Conservation (phyloP, 2,888 invertebrate species). For the Clitarchus hookeri region DNA sequence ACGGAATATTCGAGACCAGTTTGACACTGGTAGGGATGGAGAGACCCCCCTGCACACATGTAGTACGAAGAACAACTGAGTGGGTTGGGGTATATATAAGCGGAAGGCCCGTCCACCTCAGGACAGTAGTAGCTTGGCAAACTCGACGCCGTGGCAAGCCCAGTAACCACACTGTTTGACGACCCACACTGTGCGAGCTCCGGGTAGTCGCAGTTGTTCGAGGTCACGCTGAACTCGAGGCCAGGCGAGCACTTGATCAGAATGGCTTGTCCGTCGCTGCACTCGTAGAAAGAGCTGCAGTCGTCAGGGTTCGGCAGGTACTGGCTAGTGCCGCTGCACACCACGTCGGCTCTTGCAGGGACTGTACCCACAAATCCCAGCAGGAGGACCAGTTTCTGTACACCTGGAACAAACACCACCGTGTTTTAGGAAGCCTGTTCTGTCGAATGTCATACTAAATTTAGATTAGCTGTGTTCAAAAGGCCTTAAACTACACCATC, state of each 20-base stretch:
- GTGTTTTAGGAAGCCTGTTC: no score
- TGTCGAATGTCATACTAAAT: no score
- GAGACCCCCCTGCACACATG: no score
- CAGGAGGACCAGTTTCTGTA: background rate
- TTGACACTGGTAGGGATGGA: no score
- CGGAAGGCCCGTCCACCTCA: no score
- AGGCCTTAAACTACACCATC: no score
- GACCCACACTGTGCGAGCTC: background rate
- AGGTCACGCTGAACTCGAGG: background rate
- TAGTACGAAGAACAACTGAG: no score
- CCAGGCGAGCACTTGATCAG: background rate
- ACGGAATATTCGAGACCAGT: no score
- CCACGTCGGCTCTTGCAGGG: background rate
- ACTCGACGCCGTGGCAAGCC: background rate
- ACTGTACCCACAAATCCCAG: background rate
- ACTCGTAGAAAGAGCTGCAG: background rate
- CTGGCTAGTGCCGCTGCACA: background rate
- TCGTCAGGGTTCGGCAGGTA: background rate
- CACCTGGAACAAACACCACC: background rate
- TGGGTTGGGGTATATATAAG: no score
- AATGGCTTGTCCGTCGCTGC: background rate
- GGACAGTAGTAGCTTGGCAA: constrained; percentile 6
- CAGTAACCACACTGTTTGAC: background rate
- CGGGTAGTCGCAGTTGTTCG: background rate
- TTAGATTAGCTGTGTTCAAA: no score